These are phyloP conservation scores for Acronicta psi DNA, from an alignment of 2,888 invertebrate species.

Conservation along the genomic window DNA sequence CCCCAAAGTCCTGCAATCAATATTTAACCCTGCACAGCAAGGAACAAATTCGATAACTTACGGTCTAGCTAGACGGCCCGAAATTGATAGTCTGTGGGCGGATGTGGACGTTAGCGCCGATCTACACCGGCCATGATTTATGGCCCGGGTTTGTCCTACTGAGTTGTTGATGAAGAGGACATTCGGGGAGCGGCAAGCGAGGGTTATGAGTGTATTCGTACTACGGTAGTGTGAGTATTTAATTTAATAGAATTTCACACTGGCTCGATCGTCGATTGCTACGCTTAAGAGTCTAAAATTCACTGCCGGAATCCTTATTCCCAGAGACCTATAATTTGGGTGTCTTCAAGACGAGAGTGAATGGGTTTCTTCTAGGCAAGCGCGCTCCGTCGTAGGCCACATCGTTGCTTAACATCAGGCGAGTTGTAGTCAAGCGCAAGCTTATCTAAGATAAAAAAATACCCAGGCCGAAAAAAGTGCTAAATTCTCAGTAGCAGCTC, in stretches of 20 bases:
- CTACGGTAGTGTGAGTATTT: slow-evolving; percentile 5
- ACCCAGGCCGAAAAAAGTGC: too few species aligned
- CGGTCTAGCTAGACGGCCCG: slow-evolving; percentile 58
- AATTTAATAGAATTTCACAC: slow-evolving; percentile 6
- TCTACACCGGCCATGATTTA: slow-evolving; percentile 64
- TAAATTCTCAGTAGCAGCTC: too few species aligned
- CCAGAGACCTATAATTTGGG: too few species aligned
- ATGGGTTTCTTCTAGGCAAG: too few species aligned
- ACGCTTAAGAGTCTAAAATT: too few species aligned
- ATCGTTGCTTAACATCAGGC: too few species aligned
- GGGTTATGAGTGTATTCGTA: slow-evolving; percentile 29
- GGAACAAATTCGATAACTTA: slow-evolving; percentile 70
- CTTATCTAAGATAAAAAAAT: too few species aligned
- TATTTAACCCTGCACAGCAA: slow-evolving; percentile 47
- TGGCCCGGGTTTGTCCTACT: slow-evolving; percentile 45
- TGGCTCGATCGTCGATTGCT: too few species aligned
- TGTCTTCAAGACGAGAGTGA: too few species aligned
- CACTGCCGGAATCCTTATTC: too few species aligned
- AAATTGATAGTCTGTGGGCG: slow-evolving; percentile 71
- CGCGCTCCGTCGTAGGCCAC: too few species aligned
- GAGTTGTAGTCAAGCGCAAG: too few species aligned
- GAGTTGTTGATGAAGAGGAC: slow-evolving; percentile 55
- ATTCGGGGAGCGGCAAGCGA: slow-evolving; percentile 11
- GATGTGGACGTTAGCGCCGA: slow-evolving; percentile 66
- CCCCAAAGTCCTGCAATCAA: slow-evolving; percentile 53